A percentile compares a stretch with the other conserved stretches of the same genome.
Evolutionary conservation across 2,888 invertebrate species (phyloP).

Genomic region (Drosophila pegasa): DNA sequence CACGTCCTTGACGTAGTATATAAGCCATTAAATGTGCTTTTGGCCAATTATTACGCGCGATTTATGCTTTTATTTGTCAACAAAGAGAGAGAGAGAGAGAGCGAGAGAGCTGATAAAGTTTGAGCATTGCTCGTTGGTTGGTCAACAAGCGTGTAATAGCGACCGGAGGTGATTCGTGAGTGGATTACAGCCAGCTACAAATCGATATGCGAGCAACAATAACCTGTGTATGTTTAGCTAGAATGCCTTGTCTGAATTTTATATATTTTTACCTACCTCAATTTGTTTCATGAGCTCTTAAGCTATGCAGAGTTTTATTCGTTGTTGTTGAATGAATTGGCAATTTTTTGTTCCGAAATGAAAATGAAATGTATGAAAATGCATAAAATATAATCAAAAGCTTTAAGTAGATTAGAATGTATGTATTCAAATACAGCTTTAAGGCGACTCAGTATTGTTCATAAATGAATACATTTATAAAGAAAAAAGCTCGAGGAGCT

Average conservation of each 20-base stretch:
- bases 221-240: conserved; percentile 10
- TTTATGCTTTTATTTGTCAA: conserved; percentile 80
- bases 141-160: conserved; percentile 64
- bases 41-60: conserved; percentile 79
- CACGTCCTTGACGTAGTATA: conserved; percentile 30
- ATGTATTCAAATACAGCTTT: background rate
- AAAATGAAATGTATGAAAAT: background rate
- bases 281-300: conserved; percentile 35
- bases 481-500: too few species aligned
- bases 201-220: conserved; percentile 23
- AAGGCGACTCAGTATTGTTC: background rate
- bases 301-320: background rate
- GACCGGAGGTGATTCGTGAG: conserved; percentile 35
- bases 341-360: background rate
- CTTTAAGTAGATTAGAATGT: background rate
- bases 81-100: conserved; percentile 30
- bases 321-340: background rate
- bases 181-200: conserved; percentile 44
- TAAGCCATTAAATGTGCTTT: conserved; percentile 78
- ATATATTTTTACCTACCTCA: conserved; percentile 19
- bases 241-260: conserved; percentile 14
- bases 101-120: background rate
- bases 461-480: too few species aligned
- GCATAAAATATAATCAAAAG: background rate
- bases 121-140: conserved; percentile 41